Evolutionary conservation across 2,888 invertebrate genomes (phyloP), one percentile per base, ranked within the genome.

Genomic region (Panopea generosa): DNA sequence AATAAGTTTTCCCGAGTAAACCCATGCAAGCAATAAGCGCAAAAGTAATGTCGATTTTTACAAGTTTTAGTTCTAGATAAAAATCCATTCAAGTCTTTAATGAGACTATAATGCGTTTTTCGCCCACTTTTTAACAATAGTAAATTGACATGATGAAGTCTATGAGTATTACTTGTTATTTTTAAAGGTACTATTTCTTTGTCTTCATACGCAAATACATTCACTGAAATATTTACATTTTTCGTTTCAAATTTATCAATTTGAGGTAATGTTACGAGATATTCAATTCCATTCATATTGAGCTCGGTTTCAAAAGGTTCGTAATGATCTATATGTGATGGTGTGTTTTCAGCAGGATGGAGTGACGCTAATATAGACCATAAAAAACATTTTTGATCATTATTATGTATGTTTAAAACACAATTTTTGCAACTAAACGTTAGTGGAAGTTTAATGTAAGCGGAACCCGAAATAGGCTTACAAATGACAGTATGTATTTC

Each of bases 131-230:
- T 65, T 33, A 77, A 49, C 27, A 49, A 72, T 3, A 82, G 40
- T 61, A 82, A 72, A 69, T 82, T 70, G 38, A 82, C 53, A 45
- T 77, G 82, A 47, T 82, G 75, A 6, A 56, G 43, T 11, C 63
- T 38, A 24, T 52, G 33, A 26, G 45, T 47, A 18, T 63, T 43
- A n/a, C 59, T 55, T 0, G 74, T 71, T 22, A 77, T 77, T 63
- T 53, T 62, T n/a, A 77, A 27, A 22, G 75, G 81, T 24, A 63
- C 50, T 1, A 77, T 77, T 14, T 70, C 60, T 18, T 72, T 59
- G 22, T 61, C 73, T 56, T 81, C 82, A 62, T 29, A 68, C n/a
- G 63, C 61, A 69, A 75, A 82, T 3, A 82, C 72, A 24, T 82
- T 78, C 1, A 77, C 47, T 4, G 75, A 78, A 38, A 75, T 71